phyloP scores from a whole-genome alignment of 2,113 vertebrate species.

The Vicugna pacos region DNA sequence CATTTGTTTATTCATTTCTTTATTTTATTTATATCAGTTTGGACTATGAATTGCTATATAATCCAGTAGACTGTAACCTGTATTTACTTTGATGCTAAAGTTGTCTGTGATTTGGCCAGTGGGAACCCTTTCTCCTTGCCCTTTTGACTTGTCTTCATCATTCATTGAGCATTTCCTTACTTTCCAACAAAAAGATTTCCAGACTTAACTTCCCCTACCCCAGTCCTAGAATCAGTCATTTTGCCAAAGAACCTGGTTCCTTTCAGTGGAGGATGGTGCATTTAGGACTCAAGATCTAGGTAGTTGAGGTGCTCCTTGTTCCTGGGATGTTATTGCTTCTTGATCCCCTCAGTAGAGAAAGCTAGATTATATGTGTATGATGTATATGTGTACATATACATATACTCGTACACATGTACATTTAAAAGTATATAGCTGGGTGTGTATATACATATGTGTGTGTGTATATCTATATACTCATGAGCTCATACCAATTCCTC shows the following conservation, averaged over 20 bases:
- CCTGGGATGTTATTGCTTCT: background rate
- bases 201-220: background rate
- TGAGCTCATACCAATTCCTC: background rate
- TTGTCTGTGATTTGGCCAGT: background rate
- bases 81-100: slow-evolving; percentile 41
- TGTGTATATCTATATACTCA: background rate
- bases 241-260: slow-evolving; percentile 3
- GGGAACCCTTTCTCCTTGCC: background rate
- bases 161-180: background rate
- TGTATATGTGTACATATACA: background rate
- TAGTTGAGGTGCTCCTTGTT: background rate
- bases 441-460: background rate
- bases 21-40: slow-evolving; percentile 11
- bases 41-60: background rate
- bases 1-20: slow-evolving; percentile 21
- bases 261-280: background rate
- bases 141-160: background rate
- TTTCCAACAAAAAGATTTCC: slow-evolving; percentile 14
- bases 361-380: background rate
- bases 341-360: background rate
- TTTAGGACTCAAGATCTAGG: background rate
- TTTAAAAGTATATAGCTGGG: background rate
- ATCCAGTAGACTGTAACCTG: background rate
- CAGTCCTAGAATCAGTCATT: background rate
- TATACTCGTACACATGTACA: background rate